Conservation (phyloP, 2,113 vertebrate genomes). For the Semnornis frantzii region DNA sequence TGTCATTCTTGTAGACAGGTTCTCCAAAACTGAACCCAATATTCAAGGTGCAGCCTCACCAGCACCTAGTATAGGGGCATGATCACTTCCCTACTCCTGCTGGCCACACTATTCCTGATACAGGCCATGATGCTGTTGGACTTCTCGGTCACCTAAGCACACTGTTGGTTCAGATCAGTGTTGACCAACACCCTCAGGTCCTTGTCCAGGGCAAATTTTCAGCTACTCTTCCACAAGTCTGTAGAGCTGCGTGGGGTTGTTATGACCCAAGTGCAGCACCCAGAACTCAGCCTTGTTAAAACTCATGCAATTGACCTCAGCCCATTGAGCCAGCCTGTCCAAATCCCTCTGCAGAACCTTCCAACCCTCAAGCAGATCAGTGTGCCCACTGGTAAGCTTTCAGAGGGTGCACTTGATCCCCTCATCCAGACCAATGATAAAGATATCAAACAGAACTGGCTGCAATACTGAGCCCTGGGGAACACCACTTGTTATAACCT, state of each 20-base stretch:
- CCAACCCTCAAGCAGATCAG: not conserved
- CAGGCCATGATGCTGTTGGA: not conserved
- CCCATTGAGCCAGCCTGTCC: not conserved
- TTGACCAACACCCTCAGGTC: not conserved
- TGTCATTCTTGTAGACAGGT: not conserved
- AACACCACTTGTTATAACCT: not conserved
- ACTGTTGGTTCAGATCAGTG: not conserved
- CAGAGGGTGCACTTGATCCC: not conserved
- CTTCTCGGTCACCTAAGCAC: not conserved
- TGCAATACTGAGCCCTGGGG: not conserved
- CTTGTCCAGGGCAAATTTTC: not conserved
- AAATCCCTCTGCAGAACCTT: not conserved
- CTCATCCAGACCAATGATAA: not conserved
- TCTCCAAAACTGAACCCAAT: not conserved
- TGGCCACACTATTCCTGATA: not conserved
- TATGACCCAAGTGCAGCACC: not conserved
- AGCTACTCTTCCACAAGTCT: not conserved
- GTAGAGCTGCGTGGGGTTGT: not conserved
- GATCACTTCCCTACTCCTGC: not conserved
- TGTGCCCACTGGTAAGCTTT: not conserved
- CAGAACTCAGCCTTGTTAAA: not conserved
- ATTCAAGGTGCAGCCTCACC: not conserved
- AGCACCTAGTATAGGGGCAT: not conserved
- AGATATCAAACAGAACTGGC: not conserved
- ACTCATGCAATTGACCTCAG: not conserved